Percentiles rank a stretch among this genome's conserved stretches.
Conservation (phyloP, 2,113 vertebrate genomes). For the Serinus canaria region DNA sequence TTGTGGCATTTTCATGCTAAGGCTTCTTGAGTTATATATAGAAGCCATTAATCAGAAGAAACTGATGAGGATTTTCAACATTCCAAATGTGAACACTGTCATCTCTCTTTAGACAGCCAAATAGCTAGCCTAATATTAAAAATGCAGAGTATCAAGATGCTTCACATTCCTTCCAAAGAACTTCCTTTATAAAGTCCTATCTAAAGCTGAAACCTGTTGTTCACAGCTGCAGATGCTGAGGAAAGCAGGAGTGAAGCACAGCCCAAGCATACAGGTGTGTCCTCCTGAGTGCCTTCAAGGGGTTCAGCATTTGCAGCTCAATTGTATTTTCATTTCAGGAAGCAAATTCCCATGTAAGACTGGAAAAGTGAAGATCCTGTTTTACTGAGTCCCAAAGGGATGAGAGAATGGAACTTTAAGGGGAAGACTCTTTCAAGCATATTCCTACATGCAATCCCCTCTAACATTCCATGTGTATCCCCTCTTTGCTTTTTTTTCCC, state of each 20-base stretch:
- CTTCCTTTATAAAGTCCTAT: neutral
- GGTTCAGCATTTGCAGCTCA: neutral
- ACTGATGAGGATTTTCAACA: neutral
- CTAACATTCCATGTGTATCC: neutral
- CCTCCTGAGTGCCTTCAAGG: neutral
- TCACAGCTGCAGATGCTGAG: neutral
- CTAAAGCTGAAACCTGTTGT: neutral
- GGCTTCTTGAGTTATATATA: neutral
- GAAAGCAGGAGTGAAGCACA: neutral
- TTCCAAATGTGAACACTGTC: neutral
- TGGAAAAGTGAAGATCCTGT: neutral
- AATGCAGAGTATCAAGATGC: neutral
- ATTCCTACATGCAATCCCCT: rapidly evolving
- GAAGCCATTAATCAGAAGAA: neutral
- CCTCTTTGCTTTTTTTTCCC: neutral
- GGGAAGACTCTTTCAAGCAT: neutral
- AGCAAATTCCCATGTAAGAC: neutral
- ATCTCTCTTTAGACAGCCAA: neutral
- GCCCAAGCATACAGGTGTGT: neutral
- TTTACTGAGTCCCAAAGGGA: neutral
- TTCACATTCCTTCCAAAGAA: neutral
- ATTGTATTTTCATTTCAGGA: neutral
- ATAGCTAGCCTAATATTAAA: neutral
- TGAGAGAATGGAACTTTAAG: neutral
- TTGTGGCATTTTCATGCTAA: neutral